A percentile compares a stretch with the other conserved stretches of the same genome.
Conservation (phyloP, 2,888 invertebrate genomes). For the Exocentrus adspersus region DNA sequence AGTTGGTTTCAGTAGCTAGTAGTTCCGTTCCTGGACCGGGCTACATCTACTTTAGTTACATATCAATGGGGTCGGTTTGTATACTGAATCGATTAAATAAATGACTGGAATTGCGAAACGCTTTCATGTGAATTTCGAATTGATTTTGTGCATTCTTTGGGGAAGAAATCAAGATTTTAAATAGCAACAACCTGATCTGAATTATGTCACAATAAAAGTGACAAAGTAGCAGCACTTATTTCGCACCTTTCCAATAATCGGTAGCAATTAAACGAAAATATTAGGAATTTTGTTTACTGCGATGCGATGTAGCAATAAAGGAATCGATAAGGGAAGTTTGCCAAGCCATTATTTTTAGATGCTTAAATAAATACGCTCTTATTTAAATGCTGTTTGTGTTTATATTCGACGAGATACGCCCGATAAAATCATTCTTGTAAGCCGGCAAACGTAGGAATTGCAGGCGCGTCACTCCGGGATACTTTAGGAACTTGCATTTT, state of each 20-base stretch:
- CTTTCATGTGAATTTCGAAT: slow-evolving; percentile 31
- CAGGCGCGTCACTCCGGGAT: no score
- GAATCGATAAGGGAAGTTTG: neutral
- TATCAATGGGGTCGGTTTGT: slow-evolving; percentile 21
- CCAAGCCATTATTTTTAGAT: slow-evolving; percentile 5
- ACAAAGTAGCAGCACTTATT: no score
- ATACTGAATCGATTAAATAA: slow-evolving; percentile 32
- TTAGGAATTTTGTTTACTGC: neutral
- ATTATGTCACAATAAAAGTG: no score
- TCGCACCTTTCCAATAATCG: neutral
- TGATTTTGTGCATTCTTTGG: slow-evolving; percentile 30
- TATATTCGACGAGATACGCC: neutral
- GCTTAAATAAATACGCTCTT: neutral
- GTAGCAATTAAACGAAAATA: neutral
- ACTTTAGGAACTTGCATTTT: no score
- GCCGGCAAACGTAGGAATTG: no score
- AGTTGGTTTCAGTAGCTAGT: no score
- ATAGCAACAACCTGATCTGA: no score
- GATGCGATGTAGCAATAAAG: neutral
- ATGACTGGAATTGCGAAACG: slow-evolving; percentile 27
- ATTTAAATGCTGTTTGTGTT: slow-evolving; percentile 5
- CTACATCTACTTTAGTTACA: slow-evolving; percentile 28
- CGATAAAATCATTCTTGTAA: neutral
- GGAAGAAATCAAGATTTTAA: no score
- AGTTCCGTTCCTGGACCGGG: neutral